phyloP scores from a whole-genome alignment of 2,113 vertebrate genomes.

The Campylorhamphus procurvoides region DNA sequence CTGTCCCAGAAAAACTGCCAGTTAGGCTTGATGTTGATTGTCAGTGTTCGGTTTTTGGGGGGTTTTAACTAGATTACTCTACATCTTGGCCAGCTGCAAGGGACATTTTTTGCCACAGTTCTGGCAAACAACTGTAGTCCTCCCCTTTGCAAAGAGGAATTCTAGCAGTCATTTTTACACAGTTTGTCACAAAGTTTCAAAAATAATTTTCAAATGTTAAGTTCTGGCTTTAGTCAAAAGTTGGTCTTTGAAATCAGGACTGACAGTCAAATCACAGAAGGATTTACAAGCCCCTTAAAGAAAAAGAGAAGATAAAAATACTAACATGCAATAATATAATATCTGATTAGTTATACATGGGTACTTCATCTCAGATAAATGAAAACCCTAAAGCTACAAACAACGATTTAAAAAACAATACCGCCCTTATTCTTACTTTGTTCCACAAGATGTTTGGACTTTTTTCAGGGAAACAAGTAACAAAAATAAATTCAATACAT shows the following conservation, averaged over 20 bases:
- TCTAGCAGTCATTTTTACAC: not conserved
- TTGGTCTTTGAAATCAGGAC: not conserved
- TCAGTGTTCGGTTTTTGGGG: not conserved
- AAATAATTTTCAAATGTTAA: not conserved
- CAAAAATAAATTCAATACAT: not conserved
- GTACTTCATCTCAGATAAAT: not conserved
- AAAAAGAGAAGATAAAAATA: not conserved
- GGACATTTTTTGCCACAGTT: not conserved
- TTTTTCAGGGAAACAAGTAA: not conserved
- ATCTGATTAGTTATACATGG: not conserved
- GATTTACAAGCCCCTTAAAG: not conserved
- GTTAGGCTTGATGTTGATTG: not conserved
- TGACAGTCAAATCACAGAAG: not conserved
- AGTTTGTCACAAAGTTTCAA: not conserved
- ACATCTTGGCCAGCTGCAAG: not conserved
- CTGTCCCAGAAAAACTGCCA: not conserved
- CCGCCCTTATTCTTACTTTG: not conserved
- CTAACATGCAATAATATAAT: not conserved
- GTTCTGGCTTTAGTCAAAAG: not conserved
- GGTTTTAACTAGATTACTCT: not conserved
- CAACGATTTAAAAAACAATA: not conserved
- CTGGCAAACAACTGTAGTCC: not conserved
- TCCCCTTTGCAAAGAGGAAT: not conserved
- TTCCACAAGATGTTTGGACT: not conserved
- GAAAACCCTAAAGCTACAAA: not conserved